A percentile compares a stretch with the other conserved stretches of the same genome.
These are phyloP conservation scores for Rousettus madagascariensis DNA, from an alignment of 2,797 vertebrate genomes.

Conservation along the genomic window DNA sequence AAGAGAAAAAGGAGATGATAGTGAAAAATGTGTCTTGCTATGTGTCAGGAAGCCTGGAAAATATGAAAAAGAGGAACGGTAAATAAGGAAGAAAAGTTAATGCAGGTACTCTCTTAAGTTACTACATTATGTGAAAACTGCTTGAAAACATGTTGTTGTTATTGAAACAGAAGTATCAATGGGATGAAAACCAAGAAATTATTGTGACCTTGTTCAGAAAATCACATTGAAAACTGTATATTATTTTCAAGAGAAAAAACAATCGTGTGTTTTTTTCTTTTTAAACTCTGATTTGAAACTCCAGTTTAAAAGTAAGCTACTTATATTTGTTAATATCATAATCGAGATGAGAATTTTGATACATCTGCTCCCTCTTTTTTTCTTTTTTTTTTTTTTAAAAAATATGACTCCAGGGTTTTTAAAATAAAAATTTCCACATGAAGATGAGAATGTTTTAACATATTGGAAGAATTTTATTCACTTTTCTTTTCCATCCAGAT, in stretches of 20 bases:
- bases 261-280: not conserved
- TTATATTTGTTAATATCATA: constrained; percentile 44
- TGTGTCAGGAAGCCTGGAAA: not conserved
- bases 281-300: not conserved
- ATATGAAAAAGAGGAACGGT: not conserved
- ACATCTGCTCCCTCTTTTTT: not conserved
- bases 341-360: not conserved
- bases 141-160: not conserved
- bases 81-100: not conserved
- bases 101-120: not conserved
- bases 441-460: constrained; percentile 58
- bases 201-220: constrained; percentile 12
- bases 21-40: not conserved
- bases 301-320: not conserved
- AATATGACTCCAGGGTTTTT: not conserved
- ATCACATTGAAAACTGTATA: not conserved
- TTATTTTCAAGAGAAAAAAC: not conserved
- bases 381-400: not conserved
- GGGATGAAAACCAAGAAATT: not conserved
- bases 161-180: not conserved
- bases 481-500: constrained; percentile 47
- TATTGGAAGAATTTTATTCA: constrained; percentile 58
- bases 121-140: not conserved
- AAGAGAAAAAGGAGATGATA: not conserved
- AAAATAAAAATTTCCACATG: constrained; percentile 44